A percentile compares a stretch with the other conserved stretches of the same genome.
Evolutionary conservation across 2,888 invertebrate genomes (phyloP).

Genomic region (Amorpha juglandis): DNA sequence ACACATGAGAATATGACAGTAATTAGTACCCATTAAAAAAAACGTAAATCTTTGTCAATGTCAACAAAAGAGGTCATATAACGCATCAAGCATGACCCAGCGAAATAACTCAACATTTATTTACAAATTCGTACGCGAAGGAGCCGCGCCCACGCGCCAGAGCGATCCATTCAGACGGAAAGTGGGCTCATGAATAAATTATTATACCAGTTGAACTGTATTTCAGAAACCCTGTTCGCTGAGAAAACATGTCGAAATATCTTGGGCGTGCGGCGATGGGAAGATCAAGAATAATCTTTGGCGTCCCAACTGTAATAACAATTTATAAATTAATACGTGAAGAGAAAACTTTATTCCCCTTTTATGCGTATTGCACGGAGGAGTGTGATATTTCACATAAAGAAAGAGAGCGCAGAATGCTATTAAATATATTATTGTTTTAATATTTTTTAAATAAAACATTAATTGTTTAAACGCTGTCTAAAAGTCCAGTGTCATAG

Average conservation of each 20-base stretch:
- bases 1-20: no score
- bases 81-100: neutral
- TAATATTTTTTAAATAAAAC: no score
- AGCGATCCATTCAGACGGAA: conserved; percentile 61
- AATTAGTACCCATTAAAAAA: no score
- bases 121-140: conserved; percentile 15
- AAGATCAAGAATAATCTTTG: neutral
- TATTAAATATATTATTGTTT: no score
- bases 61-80: neutral
- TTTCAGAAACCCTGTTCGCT: conserved; percentile 34
- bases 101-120: neutral
- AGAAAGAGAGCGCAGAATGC: no score
- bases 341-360: no score
- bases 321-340: no score
- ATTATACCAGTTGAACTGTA: conserved; percentile 52
- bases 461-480: no score
- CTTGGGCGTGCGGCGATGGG: neutral
- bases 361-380: no score
- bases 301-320: no score
- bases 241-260: neutral
- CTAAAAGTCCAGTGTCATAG: no score
- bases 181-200: conserved; percentile 66
- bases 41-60: neutral
- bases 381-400: no score
- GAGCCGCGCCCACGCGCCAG: conserved; percentile 40